A percentile compares a stretch with the other conserved stretches of the same genome.
Evolutionary conservation across 2,888 invertebrate species (phyloP).

Genomic region (Helicoverpa assulta): DNA sequence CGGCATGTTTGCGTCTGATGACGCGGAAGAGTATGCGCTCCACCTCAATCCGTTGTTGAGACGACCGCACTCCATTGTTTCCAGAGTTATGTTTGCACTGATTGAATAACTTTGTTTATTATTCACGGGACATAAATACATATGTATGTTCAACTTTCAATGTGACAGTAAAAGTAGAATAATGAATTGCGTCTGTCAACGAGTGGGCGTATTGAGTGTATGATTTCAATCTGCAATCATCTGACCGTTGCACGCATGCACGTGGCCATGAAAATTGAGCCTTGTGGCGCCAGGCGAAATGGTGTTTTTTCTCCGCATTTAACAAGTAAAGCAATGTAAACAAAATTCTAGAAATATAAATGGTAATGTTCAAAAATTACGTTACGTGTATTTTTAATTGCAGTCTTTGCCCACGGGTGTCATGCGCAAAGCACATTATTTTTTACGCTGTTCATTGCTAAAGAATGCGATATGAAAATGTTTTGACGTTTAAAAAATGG

Average conservation of each 20-base stretch:
- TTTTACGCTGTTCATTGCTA: constrained; percentile 12
- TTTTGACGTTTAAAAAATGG: constrained; percentile 74
- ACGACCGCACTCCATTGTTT: constrained; percentile 83
- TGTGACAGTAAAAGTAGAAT: constrained; percentile 66
- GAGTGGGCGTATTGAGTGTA: constrained; percentile 82
- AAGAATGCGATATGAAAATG: constrained; percentile 65
- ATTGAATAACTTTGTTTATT: constrained; percentile 69
- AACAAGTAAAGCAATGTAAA: constrained; percentile 34
- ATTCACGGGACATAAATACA: constrained; percentile 63
- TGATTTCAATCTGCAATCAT: constrained; percentile 79
- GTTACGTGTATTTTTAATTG: constrained; percentile 18
- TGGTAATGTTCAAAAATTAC: constrained; percentile 19
- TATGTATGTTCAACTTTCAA: constrained; percentile 61
- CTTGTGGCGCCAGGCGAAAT: constrained; percentile 25
- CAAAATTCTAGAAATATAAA: constrained; percentile 33
- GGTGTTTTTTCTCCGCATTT: constrained; percentile 40
- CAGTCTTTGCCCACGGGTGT: constrained; percentile 13
- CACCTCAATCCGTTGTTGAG: constrained; percentile 76
- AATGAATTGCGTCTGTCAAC: constrained; percentile 69
- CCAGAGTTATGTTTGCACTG: constrained; percentile 57
- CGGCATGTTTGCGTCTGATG: constrained; percentile 66
- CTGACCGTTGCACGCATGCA: constrained; percentile 60
- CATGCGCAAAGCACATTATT: constrained; percentile 26
- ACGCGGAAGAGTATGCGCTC: constrained; percentile 73
- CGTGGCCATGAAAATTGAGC: constrained; percentile 45